Conservation (phyloP, 2,797 vertebrate genomes). For the Pseudocheirus occidentalis region DNA sequence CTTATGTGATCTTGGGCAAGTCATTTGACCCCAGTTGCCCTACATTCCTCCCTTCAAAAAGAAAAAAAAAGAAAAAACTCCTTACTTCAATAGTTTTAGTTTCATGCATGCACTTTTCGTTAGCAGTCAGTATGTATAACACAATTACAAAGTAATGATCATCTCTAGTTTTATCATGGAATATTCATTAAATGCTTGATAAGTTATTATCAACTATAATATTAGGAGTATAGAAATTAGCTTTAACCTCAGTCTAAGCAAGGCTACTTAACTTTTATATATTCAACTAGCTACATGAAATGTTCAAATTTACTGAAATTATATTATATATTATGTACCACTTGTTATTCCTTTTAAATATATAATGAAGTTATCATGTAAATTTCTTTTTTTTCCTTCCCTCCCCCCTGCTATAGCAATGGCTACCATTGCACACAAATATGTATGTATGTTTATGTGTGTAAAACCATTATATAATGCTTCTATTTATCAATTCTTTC, state of each 20-base stretch:
- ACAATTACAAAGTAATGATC: not conserved
- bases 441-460: not conserved
- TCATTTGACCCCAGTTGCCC: no score
- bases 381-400: not conserved
- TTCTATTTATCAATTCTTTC: not conserved
- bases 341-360: no score
- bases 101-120: not conserved
- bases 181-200: not conserved
- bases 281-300: not conserved
- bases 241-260: not conserved
- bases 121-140: not conserved
- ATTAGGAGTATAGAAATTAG: not conserved
- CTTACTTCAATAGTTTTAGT: conserved; percentile 12
- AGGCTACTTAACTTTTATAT: not conserved
- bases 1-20: not conserved
- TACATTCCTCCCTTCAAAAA: no score
- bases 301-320: not conserved
- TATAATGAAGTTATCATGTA: not conserved
- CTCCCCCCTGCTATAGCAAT: fast-evolving
- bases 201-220: not conserved
- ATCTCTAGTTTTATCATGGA: not conserved
- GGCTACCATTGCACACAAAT: not conserved
- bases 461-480: not conserved
- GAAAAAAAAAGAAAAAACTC: not conserved
- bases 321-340: not conserved